A percentile compares a stretch with the other conserved stretches of the same genome.
Evolutionary conservation across 1,140 invertebrate genomes (phyloP).

Genomic region (Bilobella aurantiaca): DNA sequence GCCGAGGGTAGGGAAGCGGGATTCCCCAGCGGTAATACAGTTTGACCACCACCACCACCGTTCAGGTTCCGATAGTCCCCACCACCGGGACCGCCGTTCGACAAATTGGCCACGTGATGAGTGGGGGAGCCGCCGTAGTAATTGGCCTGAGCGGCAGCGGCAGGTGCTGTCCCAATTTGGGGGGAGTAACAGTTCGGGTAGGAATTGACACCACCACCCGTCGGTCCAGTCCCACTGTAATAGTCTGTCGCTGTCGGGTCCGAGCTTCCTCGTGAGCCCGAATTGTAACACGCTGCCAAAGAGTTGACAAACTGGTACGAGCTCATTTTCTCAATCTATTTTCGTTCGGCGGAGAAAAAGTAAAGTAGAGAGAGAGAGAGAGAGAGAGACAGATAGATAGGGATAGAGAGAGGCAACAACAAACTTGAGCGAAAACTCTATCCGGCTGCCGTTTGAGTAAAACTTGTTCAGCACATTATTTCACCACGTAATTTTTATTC

Average conservation of each 20-base stretch:
- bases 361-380: not conserved
- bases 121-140: conserved; percentile 46
- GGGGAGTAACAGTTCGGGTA: conserved; percentile 63
- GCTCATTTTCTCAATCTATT: no score
- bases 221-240: conserved; percentile 35
- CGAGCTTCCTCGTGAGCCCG: conserved; percentile 45
- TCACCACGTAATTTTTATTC: no score
- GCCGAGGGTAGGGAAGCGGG: no score
- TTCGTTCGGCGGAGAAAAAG: conserved; percentile 13
- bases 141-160: conserved; percentile 60
- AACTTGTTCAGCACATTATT: no score
- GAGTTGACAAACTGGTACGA: conserved; percentile 95
- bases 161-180: conserved; percentile 47
- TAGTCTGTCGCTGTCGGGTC: conserved; percentile 31
- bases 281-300: conserved; percentile 77
- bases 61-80: conserved; percentile 57
- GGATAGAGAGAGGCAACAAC: no score
- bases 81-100: conserved; percentile 50
- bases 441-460: no score
- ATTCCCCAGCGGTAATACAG: conserved; percentile 23
- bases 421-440: no score
- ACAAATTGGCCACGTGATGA: conserved; percentile 42
- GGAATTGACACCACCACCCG: conserved; percentile 41
- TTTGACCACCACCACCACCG: conserved; percentile 11
- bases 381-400: not conserved